Evolutionary conservation across 2,113 vertebrate genomes (phyloP), one percentile per base, ranked within the genome.

Genomic region (Labeo catla): DNA sequence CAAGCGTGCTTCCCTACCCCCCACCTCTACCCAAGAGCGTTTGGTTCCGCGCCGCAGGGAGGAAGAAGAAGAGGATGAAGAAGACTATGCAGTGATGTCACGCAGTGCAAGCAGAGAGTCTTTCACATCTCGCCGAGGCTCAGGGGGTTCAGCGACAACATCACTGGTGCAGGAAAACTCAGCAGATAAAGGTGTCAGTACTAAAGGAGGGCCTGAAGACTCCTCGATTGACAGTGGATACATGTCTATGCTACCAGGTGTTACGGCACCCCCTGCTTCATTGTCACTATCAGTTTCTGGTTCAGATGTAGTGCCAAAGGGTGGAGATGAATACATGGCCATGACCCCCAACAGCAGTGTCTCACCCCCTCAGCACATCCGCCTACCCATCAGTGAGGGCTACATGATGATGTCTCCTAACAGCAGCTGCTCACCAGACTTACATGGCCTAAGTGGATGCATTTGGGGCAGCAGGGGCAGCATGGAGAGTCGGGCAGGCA

Each of bases 321-420:
- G 90, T 76, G 93, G 92, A 6, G 94, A 93, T 7, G 95, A 96
- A 87, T 96, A 96, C 12, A 93, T 96, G 94, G 92, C 95, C 81
- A 96, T 95, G 95, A 94, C 91, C 2, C 95, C 93, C 8, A 91
- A 93, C 86, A 95, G 88, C 83, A 95, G 94, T 4, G 90, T 94
- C 74, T 96, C 95, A 0, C 95, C 95, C 0, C 95, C 95, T 34
- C 95, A 91, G 84, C 93, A 93, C 86, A 93, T 95, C 59, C 90
- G 65, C 2, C 91, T 91, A 87, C 92, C 94, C n/a, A 90, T 90
- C 54, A 87, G 91, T 1, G 93, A 94, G 23, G 95, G 94, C 45
- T 97, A 96, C 86, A 93, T 96, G 93, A 90, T 95, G 88, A 96
- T 96, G 95, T 96, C 93, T 2, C 94, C 95, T 6, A 94, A 93